Evolutionary conservation across 1,140 invertebrate genomes (phyloP).

Genomic region (Hydropsyche tenuis): DNA sequence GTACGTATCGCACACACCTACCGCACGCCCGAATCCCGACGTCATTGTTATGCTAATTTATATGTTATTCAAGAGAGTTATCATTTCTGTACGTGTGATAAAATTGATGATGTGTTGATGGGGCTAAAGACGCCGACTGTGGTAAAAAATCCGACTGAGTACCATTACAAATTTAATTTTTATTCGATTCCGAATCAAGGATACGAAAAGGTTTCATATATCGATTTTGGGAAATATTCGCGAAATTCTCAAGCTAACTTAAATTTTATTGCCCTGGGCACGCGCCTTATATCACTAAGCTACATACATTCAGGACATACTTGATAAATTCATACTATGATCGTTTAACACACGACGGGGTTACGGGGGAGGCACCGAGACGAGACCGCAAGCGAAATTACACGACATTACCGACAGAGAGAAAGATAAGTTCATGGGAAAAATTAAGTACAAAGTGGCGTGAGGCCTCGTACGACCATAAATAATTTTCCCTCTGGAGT

Average conservation of each 20-base stretch:
- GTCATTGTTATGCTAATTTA: slow-evolving; percentile 39
- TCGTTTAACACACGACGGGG: no score
- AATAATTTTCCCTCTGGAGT: slow-evolving; percentile 26
- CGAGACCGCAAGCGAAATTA: background rate
- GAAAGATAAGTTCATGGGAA: slow-evolving; percentile 19
- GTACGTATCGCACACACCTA: slow-evolving; percentile 21
- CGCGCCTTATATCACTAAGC: no score
- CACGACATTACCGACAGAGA: slow-evolving; percentile 12
- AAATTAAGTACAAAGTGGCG: slow-evolving; percentile 26
- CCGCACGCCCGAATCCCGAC: slow-evolving; percentile 16
- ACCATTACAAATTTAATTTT: no score
- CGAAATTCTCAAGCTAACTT: no score
- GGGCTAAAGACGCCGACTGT: no score
- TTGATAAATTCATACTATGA: no score
- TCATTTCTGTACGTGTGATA: slow-evolving; percentile 24
- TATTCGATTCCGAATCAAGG: no score
- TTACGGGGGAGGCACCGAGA: no score
- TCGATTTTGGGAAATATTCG: no score
- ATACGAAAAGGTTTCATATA: no score
- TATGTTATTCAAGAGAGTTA: slow-evolving; percentile 30
- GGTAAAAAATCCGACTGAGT: no score
- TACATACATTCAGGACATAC: background rate
- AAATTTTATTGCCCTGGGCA: no score
- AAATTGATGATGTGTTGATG: slow-evolving; percentile 39
- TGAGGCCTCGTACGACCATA: background rate